These are phyloP conservation scores for Nerophis lumbriciformis DNA, from an alignment of 2,113 vertebrate genomes.

Conservation along the genomic window DNA sequence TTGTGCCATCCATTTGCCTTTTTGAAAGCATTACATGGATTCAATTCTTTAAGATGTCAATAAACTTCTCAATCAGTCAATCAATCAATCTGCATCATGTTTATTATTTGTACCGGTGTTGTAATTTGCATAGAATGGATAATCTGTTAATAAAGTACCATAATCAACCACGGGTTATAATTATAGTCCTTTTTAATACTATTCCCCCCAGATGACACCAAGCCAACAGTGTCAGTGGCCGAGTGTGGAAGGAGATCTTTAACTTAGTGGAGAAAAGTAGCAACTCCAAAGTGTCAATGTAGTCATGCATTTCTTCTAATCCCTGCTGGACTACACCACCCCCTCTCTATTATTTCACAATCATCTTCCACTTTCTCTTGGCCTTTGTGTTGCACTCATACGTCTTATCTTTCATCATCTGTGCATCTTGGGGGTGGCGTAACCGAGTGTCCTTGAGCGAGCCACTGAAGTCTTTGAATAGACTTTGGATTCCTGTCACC, in stretches of 20 bases:
- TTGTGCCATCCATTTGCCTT: too few species aligned
- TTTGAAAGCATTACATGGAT: too few species aligned
- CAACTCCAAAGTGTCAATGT: slow-evolving; percentile 26
- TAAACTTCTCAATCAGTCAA: too few species aligned
- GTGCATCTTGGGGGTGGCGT: slow-evolving; percentile 14
- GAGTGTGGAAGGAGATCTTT: slow-evolving; percentile 54
- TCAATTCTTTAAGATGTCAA: too few species aligned
- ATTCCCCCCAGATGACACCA: not conserved
- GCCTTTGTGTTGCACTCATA: slow-evolving; percentile 14
- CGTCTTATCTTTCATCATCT: slow-evolving; percentile 39
- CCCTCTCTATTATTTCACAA: slow-evolving; percentile 28
- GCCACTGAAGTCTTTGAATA: not conserved
- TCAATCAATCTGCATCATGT: too few species aligned
- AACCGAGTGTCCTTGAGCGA: not conserved
- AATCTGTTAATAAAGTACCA: too few species aligned
- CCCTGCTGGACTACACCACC: slow-evolving; percentile 16
- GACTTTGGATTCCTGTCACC: not conserved
- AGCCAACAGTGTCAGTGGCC: slow-evolving; percentile 14
- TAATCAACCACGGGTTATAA: too few species aligned
- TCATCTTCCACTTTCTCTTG: slow-evolving; percentile 22
- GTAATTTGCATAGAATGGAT: too few species aligned
- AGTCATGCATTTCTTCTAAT: slow-evolving; percentile 24
- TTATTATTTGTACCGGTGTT: too few species aligned
- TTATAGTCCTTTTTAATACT: not conserved
- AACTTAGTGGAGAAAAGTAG: slow-evolving; percentile 39